Evolutionary conservation across 2,888 invertebrate genomes (phyloP), one percentile per base, ranked within the genome.

Genomic region (Odontocolon sp.): DNA sequence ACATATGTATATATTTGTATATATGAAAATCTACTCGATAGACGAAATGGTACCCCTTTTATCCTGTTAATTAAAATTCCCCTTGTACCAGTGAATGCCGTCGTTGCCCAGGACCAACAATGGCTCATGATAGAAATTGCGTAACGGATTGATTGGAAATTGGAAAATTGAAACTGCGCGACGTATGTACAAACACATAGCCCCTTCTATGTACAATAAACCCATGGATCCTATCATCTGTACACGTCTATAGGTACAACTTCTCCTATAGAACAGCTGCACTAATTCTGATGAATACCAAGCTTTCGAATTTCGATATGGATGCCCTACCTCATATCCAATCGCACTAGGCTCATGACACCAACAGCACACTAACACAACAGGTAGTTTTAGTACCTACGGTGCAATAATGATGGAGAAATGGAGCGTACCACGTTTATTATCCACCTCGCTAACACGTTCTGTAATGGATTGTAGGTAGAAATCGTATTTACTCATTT

Each of bases 111-210:
- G n/a, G 8, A 26, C n/a, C 33, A 42, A 21, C 23, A n/a, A 45
- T 16, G 18, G 42, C 18, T 28, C 52, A 28, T 21, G 54, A 42
- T 40, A 52, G 72, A 77, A 73, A 72, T 77, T 68, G 77, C 63
- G 45, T 72, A 57, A 67, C 64, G 61, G 61, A 71, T 71, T 42
- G 42, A 72, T 77, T 72, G 71, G 72, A 77, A 77, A 77, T 77
- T 77, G 68, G 68, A 77, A 71, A 71, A 77, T 77, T 71, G 67
- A 71, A 77, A 77, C 72, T 63, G 59, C 38, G 61, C 16, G 59
- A 54, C 38, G 47, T 38, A 45, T 56, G 38, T 33, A 36, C 42
- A 14, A 3, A 33, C n/a, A 33, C 23, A 28, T 61, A 11, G 8
- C 6, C n/a, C 14, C 52, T 21, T n/a, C 23, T 42, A 45, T 33